Percentiles rank a stretch among this genome's conserved stretches.
Evolutionary conservation across 2,888 invertebrate genomes (phyloP).

Genomic region (Ennomos quercinarius): DNA sequence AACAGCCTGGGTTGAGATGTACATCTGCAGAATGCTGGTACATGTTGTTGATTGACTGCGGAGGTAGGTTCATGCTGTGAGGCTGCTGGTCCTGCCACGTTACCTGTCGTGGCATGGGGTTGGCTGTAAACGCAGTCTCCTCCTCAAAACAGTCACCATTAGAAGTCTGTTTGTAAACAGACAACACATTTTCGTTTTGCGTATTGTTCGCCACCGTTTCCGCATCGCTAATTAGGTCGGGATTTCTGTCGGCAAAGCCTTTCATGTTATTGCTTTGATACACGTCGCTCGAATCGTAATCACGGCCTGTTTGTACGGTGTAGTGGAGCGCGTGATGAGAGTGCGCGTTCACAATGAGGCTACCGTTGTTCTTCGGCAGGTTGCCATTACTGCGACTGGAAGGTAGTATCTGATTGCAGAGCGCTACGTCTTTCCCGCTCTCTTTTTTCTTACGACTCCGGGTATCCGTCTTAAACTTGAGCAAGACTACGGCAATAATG

Average conservation of each 20-base stretch:
- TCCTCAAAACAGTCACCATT: constrained; percentile 73
- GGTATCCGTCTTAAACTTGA: constrained; percentile 82
- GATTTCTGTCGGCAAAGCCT: constrained; percentile 89
- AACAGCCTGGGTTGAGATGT: constrained; percentile 90
- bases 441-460: constrained; percentile 83
- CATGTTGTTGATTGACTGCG: constrained; percentile 78
- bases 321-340: constrained; percentile 85
- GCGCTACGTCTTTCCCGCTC: constrained; percentile 86
- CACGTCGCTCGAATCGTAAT: constrained; percentile 84
- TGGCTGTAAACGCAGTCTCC: constrained; percentile 73
- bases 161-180: constrained; percentile 74
- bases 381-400: constrained; percentile 77
- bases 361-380: constrained; percentile 84
- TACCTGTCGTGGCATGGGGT: constrained; percentile 80
- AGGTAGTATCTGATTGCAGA: constrained; percentile 84
- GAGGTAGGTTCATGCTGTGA: constrained; percentile 70
- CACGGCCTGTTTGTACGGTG: constrained; percentile 78
- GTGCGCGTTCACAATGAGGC: constrained; percentile 82
- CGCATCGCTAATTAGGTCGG: constrained; percentile 92
- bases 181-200: constrained; percentile 77
- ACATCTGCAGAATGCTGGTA: constrained; percentile 90
- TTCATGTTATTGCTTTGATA: constrained; percentile 80
- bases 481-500: constrained; percentile 87
- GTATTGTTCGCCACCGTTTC: constrained; percentile 85
- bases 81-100: constrained; percentile 84